These are phyloP conservation scores for Dicranocentrus wangi DNA, from an alignment of 2,888 invertebrate species.

Conservation along the genomic window DNA sequence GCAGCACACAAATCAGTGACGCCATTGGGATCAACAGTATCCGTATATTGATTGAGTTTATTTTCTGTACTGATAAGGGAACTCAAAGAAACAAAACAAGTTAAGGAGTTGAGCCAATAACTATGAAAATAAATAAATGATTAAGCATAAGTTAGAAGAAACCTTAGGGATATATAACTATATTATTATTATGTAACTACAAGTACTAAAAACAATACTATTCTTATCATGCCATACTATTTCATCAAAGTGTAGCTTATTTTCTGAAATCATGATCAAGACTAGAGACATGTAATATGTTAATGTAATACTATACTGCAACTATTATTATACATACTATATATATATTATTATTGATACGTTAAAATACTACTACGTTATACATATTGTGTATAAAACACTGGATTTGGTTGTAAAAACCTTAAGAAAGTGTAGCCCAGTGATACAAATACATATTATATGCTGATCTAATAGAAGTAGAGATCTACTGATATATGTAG, in stretches of 20 bases:
- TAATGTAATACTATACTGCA: constrained; percentile 43
- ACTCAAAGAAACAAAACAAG: constrained; percentile 50
- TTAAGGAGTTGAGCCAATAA: constrained; percentile 54
- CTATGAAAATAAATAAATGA: constrained; percentile 16
- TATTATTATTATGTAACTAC: constrained; percentile 19
- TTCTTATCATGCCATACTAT: constrained; percentile 64
- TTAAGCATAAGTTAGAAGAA: too few species aligned
- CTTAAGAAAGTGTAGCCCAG: constrained; percentile 64
- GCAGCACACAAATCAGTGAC: constrained; percentile 61
- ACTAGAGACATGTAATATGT: constrained; percentile 52
- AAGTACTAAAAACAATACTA: constrained; percentile 53
- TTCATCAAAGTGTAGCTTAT: constrained; percentile 65
- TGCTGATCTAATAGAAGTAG: constrained; percentile 30
- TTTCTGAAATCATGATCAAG: constrained; percentile 58
- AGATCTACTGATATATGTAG: constrained; percentile 36
- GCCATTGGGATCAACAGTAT: constrained; percentile 66
- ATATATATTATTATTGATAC: too few species aligned
- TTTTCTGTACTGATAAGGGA: constrained; percentile 62
- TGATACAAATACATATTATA: constrained; percentile 50
- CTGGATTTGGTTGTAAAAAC: constrained; percentile 60
- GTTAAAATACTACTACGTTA: constrained; percentile 23
- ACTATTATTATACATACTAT: constrained; percentile 54
- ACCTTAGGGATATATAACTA: too few species aligned
- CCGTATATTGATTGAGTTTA: constrained; percentile 64
- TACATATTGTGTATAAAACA: constrained; percentile 49